Conservation (phyloP, 2,113 vertebrate genomes). For the Neotoma lepida region DNA sequence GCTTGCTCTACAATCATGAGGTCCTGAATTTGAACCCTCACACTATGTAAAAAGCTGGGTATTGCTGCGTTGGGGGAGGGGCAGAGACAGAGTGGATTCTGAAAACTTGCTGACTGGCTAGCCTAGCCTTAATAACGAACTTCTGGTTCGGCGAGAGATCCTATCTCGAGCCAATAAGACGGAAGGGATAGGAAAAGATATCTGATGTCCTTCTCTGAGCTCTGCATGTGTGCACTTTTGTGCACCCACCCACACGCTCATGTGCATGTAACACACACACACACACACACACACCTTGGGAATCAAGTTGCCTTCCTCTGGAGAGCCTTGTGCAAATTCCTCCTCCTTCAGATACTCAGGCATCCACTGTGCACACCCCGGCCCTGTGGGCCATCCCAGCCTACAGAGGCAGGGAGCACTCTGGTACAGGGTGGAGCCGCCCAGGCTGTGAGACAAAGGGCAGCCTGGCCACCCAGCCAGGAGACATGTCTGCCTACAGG, state of each 20-base stretch:
- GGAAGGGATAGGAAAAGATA: not conserved
- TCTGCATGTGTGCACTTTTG: not conserved
- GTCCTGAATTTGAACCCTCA: not conserved
- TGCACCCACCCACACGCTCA: not conserved
- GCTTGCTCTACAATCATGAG: not conserved
- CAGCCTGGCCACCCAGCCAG: accelerated
- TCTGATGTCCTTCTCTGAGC: not conserved
- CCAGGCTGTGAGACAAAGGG: not conserved
- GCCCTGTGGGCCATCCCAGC: not conserved
- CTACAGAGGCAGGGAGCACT: not conserved
- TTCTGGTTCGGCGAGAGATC: not conserved
- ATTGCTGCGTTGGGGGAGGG: not conserved
- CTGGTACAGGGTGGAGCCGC: not conserved
- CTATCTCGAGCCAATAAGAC: not conserved
- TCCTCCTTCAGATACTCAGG: not conserved
- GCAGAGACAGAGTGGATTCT: not conserved
- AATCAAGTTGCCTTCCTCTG: not conserved
- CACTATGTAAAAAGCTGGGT: not conserved
- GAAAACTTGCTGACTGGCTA: not conserved
- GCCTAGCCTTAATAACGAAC: not conserved
- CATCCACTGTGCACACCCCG: accelerated
- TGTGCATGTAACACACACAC: not conserved
- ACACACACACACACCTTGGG: not conserved
- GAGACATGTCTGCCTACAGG: accelerated
- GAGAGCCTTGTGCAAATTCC: not conserved